Base-by-base conservation (phyloP, 1,140 invertebrate genomes). In the Mizuhopecten yessoensis region DNA sequence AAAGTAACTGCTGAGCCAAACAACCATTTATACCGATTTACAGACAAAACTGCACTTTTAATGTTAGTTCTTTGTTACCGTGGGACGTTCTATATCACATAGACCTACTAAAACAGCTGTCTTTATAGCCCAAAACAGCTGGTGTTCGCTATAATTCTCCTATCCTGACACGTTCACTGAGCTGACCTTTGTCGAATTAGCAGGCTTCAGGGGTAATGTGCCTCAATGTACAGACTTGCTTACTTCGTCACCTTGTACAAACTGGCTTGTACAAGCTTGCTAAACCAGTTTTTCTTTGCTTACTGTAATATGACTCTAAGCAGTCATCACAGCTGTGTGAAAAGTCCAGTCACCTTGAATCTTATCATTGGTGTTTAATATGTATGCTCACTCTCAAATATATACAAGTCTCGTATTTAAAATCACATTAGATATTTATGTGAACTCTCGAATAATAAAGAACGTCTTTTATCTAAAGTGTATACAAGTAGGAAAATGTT, bases 301-400 rank as follows among this genome's bases (percentile, higher is more conserved):
- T 75, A 75, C 23, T 29, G 57, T 75, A 75, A 75, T 75, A n/a
- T 75, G 57, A 75, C 57, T 75, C 57, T n/a, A 5, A 75, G n/a
- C 57, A 75, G 17, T 1, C 23, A n/a, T n/a, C n/a, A 75, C 23
- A 39, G 36, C 5, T 39, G 23, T 75, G 23, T 2, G 17, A 75
- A 75, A 75, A 75, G 57, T 1, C 5, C 29, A 5, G 57, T 75
- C n/a, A 75, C 3, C 57, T 29, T 75, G 57, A 75, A 75, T 5
- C 1, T 75, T 2, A 75, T 29, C 3, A 3, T 75, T 75, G n/a
- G 57, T 75, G 11, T 29, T 75, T 75, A 7, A 29, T 13, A 5
- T 7, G 13, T 39, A 39, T 39, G 36, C 36, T 39, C 13, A 17
- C 42, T 45, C 17, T 20, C 9, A 45, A 45, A 17, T 15, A 20